Conservation (phyloP, 2,888 invertebrate genomes). For the Ashinkailepas kermadecensis region DNA sequence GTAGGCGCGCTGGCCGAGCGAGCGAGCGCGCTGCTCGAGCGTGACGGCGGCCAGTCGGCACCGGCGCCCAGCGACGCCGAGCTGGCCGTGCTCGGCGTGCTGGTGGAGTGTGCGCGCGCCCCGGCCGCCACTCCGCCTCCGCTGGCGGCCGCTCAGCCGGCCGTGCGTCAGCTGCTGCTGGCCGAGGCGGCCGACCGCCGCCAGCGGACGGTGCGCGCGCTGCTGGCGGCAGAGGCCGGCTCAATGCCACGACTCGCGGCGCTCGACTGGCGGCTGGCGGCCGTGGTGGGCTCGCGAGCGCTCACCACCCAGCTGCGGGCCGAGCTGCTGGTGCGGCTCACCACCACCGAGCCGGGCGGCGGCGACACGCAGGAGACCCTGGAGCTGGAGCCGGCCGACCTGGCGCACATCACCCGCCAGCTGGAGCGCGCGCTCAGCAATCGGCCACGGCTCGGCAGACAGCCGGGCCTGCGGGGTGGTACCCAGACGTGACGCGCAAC, state of each 20-base stretch:
- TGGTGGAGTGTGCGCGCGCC: not conserved
- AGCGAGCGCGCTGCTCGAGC: not conserved
- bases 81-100: not conserved
- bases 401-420: not conserved
- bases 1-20: not conserved
- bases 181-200: not conserved
- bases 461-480: too few relatives aligned
- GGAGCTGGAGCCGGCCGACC: not conserved
- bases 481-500: too few relatives aligned
- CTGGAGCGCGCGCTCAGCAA: not conserved
- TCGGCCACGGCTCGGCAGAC: not conserved
- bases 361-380: not conserved
- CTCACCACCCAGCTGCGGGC: not conserved
- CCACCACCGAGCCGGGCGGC: too few relatives aligned
- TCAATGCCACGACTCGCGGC: not conserved
- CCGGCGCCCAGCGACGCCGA: not conserved
- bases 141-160: not conserved
- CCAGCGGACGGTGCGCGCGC: not conserved
- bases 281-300: not conserved
- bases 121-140: not conserved
- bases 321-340: conserved; percentile 5
- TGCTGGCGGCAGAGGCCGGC: not conserved
- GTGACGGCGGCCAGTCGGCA: not conserved
- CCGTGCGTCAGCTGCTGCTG: not conserved
- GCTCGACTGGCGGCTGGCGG: conserved; percentile 4